Percentiles rank a stretch among this genome's conserved stretches.
phyloP scores from a whole-genome alignment of 2,113 vertebrate species.

The Pandion haliaetus region DNA sequence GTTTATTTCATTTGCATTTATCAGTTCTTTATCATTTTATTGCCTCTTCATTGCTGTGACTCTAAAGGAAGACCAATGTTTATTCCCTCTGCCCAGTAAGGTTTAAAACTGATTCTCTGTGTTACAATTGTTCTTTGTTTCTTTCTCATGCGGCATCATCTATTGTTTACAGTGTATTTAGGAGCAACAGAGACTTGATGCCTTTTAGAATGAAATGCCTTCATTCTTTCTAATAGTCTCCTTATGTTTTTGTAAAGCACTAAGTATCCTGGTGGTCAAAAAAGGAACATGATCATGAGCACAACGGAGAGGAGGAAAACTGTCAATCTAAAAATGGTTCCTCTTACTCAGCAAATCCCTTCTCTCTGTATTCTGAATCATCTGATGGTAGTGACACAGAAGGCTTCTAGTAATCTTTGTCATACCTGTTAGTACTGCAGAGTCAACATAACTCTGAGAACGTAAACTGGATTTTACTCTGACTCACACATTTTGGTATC shows the following conservation, averaged over 20 bases:
- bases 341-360: slow-evolving; percentile 40
- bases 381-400: neutral
- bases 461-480: neutral
- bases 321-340: neutral
- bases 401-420: neutral
- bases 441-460: neutral
- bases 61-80: neutral
- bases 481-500: neutral
- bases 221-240: neutral
- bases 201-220: neutral
- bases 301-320: neutral
- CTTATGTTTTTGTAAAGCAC: neutral
- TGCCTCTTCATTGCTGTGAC: neutral
- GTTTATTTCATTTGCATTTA: slow-evolving; percentile 38
- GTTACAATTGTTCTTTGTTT: slow-evolving; percentile 35
- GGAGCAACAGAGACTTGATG: neutral
- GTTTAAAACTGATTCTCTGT: neutral
- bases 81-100: neutral
- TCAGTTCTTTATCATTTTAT: slow-evolving; percentile 21
- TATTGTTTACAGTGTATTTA: slow-evolving; percentile 25
- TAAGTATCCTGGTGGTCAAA: neutral
- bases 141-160: neutral
- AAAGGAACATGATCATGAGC: neutral
- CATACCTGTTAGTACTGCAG: neutral
- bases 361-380: neutral